These are phyloP conservation scores for Linyphia triangularis DNA, from an alignment of 2,888 invertebrate genomes.

Conservation along the genomic window DNA sequence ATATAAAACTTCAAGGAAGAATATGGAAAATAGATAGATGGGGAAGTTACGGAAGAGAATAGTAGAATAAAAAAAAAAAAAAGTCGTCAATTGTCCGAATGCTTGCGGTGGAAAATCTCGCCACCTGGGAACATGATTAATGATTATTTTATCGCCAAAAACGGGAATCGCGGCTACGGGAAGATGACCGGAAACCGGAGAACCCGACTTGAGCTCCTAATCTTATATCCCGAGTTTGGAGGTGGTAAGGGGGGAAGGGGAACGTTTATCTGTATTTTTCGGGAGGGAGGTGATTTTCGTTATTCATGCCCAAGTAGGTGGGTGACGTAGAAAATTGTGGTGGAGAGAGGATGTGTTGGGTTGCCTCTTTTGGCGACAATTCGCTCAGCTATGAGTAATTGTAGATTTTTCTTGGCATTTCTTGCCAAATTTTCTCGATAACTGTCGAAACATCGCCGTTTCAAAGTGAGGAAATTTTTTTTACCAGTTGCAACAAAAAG, in stretches of 20 bases:
- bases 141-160: slow-evolving; percentile 74
- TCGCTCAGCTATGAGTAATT: too few species aligned
- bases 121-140: slow-evolving; percentile 75
- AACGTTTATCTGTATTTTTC: slow-evolving; percentile 71
- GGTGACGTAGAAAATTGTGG: slow-evolving; percentile 50
- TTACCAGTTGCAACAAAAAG: too few species aligned
- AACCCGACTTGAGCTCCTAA: slow-evolving; percentile 72
- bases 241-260: slow-evolving; percentile 10
- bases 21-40: not conserved
- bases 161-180: slow-evolving; percentile 57
- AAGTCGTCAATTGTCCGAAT: slow-evolving; percentile 64
- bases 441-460: too few species aligned
- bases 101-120: slow-evolving; percentile 62
- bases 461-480: too few species aligned
- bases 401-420: too few species aligned
- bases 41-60: not conserved
- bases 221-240: slow-evolving; percentile 46
- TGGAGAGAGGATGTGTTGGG: slow-evolving; percentile 10
- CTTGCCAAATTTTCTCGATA: too few species aligned
- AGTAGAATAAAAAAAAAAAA: slow-evolving; percentile 31
- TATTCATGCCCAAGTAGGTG: slow-evolving; percentile 73
- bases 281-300: slow-evolving; percentile 65
- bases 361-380: slow-evolving; percentile 4
- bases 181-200: slow-evolving; percentile 74
- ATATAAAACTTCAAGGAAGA: not conserved